Percentiles rank a stretch among this genome's conserved stretches.
Evolutionary conservation across 2,888 invertebrate genomes (phyloP).

Genomic region (Megamerina dolium): DNA sequence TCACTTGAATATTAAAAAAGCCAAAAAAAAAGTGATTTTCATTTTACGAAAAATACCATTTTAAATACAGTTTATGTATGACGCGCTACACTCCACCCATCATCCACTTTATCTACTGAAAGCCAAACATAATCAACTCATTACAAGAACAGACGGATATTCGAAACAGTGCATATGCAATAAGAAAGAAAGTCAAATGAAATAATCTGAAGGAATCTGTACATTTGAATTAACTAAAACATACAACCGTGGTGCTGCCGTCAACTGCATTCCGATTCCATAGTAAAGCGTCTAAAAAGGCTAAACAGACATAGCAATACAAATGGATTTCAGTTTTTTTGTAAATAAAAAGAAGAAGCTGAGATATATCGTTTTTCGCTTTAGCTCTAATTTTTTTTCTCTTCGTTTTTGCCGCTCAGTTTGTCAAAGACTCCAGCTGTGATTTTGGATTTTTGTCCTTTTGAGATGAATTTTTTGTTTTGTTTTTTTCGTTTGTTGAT

Average conservation of each 20-base stretch:
- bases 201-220: conserved; percentile 11
- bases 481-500: background rate
- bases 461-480: conserved; percentile 1
- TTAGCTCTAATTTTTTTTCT: no score
- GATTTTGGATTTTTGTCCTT: conserved; percentile 20
- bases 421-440: conserved; percentile 25
- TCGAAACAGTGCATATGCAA: conserved; percentile 12
- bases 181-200: background rate
- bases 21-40: no score
- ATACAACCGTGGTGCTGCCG: background rate
- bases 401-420: background rate
- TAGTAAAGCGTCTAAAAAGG: no score
- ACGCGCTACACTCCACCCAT: no score
- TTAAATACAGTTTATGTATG: conserved; percentile 15
- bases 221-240: conserved; percentile 18
- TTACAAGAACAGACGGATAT: conserved; percentile 27
- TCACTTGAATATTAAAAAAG: conserved; percentile 15
- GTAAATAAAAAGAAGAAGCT: no score
- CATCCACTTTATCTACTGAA: no score
- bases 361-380: no score
- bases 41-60: conserved; percentile 6
- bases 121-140: conserved; percentile 32
- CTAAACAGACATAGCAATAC: no score
- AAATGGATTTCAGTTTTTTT: no score
- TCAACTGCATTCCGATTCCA: no score